These are phyloP conservation scores for Drosophila insularis DNA, from an alignment of 1,140 invertebrate species.

Conservation along the genomic window DNA sequence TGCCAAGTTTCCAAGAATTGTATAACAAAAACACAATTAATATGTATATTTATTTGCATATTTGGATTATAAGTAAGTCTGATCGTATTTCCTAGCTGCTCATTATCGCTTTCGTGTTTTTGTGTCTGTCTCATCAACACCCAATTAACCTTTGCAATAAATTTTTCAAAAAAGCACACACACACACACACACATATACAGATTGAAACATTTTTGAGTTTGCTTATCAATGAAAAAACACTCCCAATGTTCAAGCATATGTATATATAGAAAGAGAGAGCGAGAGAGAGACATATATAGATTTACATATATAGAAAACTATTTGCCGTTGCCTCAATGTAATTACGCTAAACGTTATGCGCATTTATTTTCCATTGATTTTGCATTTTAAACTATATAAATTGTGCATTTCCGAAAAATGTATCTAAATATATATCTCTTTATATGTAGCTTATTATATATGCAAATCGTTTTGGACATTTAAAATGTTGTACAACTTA, in stretches of 20 bases:
- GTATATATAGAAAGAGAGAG: not conserved
- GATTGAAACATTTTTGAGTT: conserved; percentile 11
- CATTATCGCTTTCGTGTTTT: conserved; percentile 50
- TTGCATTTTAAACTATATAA: conserved; percentile 59
- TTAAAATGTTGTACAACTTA: conserved; percentile 61
- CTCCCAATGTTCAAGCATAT: conserved; percentile 12
- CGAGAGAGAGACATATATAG: conserved; percentile 7
- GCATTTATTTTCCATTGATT: conserved; percentile 70
- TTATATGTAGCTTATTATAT: conserved; percentile 48
- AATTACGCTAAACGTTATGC: conserved; percentile 77
- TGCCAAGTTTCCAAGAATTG: not conserved
- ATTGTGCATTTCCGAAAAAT: conserved; percentile 49
- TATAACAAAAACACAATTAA: conserved; percentile 2
- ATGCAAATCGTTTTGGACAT: conserved; percentile 61
- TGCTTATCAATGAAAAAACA: conserved; percentile 48
- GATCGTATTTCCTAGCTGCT: conserved; percentile 8
- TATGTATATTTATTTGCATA: conserved; percentile 23
- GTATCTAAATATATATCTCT: conserved; percentile 38
- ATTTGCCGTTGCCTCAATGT: conserved; percentile 34
- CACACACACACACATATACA: not conserved
- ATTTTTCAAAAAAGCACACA: conserved; percentile 28
- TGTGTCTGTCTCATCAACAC: conserved; percentile 37
- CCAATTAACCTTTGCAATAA: conserved; percentile 69
- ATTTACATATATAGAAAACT: conserved; percentile 21
- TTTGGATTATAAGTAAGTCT: conserved; percentile 16